Evolutionary conservation across 2,888 invertebrate species (phyloP), one percentile per base, ranked within the genome.

Genomic region (Cataglyphis albicans): DNA sequence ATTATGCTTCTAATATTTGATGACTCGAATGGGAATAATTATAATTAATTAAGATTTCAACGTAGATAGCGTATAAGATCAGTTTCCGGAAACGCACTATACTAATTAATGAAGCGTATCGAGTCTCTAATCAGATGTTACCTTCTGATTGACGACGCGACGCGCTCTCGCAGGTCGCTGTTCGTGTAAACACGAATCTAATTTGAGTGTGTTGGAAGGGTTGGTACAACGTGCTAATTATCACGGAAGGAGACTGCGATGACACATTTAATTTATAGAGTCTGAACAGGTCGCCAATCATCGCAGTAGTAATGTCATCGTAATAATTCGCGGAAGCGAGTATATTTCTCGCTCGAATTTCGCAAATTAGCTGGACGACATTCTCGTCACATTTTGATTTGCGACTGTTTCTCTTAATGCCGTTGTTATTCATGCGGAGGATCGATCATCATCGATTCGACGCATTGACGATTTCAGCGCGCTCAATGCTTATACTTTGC

Each of bases 91-190:
- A 84, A 86, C 90, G 83, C 86, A 83, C 84, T 74, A 61, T 80
- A 90, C 83, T 93, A 93, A 93, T 93, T 94, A 94, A 94, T 92
- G 92, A 93, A 91, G 86, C 88, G 84, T 84, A 87, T 59, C 89
- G 90, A 91, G 91, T 92, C 93, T 94, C 93, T 94, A 94, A 94
- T 94, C 94, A 94, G 91, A 93, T 93, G 91, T 91, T 52, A 92
- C 89, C 91, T 92, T 91, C 90, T 93, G 92, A 94, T 93, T 93
- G 92, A 91, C 89, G 88, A 86, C 86, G 81, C 89, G 86, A 81
- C 82, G 85, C 83, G 85, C 83, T 82, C 81, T 59, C 32, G 35
- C 32, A 18, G 73, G 84, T 75, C 81, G 81, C 78, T 83, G 86
- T 88, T 87, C 86, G 88, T 86, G 86, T 92, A 93, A 93, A 93